Base-by-base conservation (phyloP, 2,888 invertebrate genomes). In the Unio pictorum region DNA sequence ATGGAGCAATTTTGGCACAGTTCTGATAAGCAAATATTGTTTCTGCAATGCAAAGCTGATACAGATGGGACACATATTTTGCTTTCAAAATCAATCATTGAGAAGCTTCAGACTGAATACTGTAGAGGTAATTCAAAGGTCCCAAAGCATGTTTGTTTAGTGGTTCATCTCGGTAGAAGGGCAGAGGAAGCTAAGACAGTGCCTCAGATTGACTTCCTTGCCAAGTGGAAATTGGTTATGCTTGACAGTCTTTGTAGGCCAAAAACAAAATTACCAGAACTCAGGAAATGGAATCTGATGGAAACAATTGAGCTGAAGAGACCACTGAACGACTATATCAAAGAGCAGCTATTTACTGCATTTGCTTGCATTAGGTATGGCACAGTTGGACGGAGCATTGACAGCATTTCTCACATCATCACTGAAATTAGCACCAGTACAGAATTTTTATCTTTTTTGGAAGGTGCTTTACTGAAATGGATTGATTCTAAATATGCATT, bases 301-400 rank as follows among this genome's bases (percentile, higher is more conserved):
- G 74, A 79, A 18, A 71, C 80, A 2, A 58, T 79, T 15, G n/a
- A 67, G 54, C 57, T 56, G 11, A 69, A 72, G 58, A 45, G 68
- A 57, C 74, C 75, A 54, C 59, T 78, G 55, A n/a, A 61, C 28
- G 61, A 64, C 18, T 68, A 68, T 15, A 68, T 80, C 4, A 67
- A 66, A n/a, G 73, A 80, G 11, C 71, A 79, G 28, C 64, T 83
- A 6, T 76, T 80, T 54, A 76, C 79, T 78, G 70, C 78, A 45
- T 81, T 81, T 58, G 73, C 79, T 1, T 60, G 75, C 34, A 81
- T 83, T 11, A 69, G 69, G 59, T 83, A 81, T 61, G 58, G 61
- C 6, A 55, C 28, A 18, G 55, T 61, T 28, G 72, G 73, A 26
- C 69, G 79, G 56, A 34, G 70, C 67, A 64, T 74, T 8, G 62